Conservation (phyloP, 2,888 invertebrate genomes). For the Meteorus colon region DNA sequence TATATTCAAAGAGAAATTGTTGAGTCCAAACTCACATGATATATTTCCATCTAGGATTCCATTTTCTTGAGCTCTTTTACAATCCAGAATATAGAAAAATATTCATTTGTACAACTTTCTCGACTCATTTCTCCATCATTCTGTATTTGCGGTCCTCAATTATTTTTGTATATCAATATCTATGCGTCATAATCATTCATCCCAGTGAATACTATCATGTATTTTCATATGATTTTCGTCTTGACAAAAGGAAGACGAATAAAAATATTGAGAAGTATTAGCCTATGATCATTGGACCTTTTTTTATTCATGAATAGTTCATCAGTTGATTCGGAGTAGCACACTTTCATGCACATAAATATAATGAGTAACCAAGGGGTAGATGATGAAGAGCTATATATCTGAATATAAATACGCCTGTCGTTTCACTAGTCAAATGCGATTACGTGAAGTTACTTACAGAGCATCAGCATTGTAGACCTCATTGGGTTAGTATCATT, state of each 20-base stretch:
- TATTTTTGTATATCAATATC: neutral
- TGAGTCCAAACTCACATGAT: constrained; percentile 66
- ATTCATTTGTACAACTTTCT: neutral
- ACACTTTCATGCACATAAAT: neutral
- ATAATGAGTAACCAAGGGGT: neutral
- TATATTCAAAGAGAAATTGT: constrained; percentile 51
- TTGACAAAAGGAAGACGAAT: constrained; percentile 48
- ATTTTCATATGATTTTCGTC: no score
- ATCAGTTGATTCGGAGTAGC: neutral
- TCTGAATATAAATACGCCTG: neutral
- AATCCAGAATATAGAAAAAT: neutral
- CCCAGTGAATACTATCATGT: no score
- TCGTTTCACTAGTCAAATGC: neutral
- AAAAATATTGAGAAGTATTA: neutral
- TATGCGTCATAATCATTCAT: neutral
- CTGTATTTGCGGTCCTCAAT: neutral
- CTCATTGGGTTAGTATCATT: constrained; percentile 7
- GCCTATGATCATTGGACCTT: neutral
- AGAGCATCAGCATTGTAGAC: constrained; percentile 26
- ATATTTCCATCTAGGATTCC: constrained; percentile 45
- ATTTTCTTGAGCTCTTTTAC: constrained; percentile 12
- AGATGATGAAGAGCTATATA: neutral
- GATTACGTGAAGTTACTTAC: constrained; percentile 31
- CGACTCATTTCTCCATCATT: neutral
- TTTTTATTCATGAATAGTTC: neutral